Base-by-base conservation (phyloP, 2,888 invertebrate genomes). In the Zygaena filipendulae region DNA sequence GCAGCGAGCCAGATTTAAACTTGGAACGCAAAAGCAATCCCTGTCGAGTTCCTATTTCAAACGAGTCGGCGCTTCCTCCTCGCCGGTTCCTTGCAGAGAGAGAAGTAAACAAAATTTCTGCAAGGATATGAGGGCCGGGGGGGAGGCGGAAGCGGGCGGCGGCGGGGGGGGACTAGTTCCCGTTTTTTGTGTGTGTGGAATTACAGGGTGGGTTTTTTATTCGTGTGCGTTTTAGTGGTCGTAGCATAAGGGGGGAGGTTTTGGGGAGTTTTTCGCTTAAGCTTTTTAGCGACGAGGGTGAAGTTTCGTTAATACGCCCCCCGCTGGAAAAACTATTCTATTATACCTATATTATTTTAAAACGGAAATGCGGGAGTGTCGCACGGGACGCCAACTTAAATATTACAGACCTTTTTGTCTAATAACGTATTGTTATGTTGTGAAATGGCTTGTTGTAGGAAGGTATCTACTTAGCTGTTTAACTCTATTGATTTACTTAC, bases 61-160 rank as follows among this genome's bases (percentile, higher is more conserved):
- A 56, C 58, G 39, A 39, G 51, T 47, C 46, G 53, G 50, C 54
- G 56, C 47, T 50, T 58, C 51, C 51, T 46, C 49, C 10, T 3
- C 11, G 30, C 50, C 53, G 57, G 58, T 64, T 72, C 71, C 72
- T 72, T 75, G 60, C 61, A 57, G 61, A 64, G 66, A 55, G 59
- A 62, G 74, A 75, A 70, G 77, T 75, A 77, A 77, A 77, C 77
- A 75, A 77, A 77, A 70, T 75, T 72, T 70, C 77, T 74, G 66
- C 69, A 74, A 75, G 77, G 74, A 75, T 75, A 67, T 68, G 68
- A 71, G 64, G 60, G 58, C 52, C 44, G 49, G 35, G 30, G 42
- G 36, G 39, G 25, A 27, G 26, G 27, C 23, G 25, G 31, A 24
- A 29, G 23, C 16, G 16, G 16, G 7, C 16, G 25, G 19, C 11